These are phyloP conservation scores for Troglohyphantes excavatus DNA, from an alignment of 2,888 invertebrate species.

Conservation along the genomic window DNA sequence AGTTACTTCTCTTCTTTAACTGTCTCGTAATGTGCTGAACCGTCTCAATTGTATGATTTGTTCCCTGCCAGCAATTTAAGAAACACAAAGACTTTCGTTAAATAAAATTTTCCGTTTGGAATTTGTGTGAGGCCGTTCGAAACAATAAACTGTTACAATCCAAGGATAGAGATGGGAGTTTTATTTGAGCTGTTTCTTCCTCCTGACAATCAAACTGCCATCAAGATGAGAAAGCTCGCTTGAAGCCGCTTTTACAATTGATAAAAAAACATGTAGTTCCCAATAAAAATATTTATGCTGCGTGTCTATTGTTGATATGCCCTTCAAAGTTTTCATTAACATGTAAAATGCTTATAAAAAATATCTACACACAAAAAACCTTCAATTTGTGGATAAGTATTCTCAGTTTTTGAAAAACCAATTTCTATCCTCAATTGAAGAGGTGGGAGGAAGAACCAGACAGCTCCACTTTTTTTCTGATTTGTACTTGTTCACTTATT, in stretches of 20 bases:
- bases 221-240: neutral
- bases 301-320: neutral
- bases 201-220: conserved; percentile 21
- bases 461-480: too few relatives aligned
- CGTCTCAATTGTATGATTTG: conserved; percentile 23
- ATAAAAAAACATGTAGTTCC: too few relatives aligned
- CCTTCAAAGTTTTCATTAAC: neutral
- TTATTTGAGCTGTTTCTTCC: neutral
- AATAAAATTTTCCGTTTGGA: neutral
- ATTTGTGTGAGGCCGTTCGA: conserved; percentile 11
- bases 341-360: too few relatives aligned
- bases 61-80: neutral
- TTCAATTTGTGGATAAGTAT: too few relatives aligned
- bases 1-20: neutral
- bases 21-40: neutral
- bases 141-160: conserved; percentile 16
- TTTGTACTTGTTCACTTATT: too few relatives aligned
- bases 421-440: too few relatives aligned
- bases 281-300: neutral
- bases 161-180: conserved; percentile 33
- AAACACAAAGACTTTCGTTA: conserved; percentile 7
- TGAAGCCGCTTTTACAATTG: too few relatives aligned
- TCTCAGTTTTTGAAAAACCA: too few relatives aligned
- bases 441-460: too few relatives aligned
- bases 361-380: too few relatives aligned